Evolutionary conservation across 2,888 invertebrate species (phyloP).

Genomic region (Syrphus vitripennis): DNA sequence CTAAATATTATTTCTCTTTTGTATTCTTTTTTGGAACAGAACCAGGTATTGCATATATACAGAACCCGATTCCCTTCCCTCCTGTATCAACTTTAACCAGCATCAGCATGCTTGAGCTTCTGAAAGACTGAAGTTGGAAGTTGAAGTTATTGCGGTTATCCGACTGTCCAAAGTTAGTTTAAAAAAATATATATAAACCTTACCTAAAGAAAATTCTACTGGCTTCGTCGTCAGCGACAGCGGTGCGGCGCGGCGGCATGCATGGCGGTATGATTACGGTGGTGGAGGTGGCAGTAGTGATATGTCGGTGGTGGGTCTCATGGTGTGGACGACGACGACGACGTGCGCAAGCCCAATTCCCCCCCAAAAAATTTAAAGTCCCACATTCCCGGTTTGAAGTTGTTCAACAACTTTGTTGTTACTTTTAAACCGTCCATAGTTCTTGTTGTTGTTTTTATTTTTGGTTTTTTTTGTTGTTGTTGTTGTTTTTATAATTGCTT

Average conservation of each 20-base stretch:
- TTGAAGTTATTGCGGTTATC: conserved; percentile 53
- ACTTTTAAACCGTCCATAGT: not conserved
- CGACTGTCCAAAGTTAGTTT: conserved; percentile 32
- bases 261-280: not conserved
- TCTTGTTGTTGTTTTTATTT: conserved; percentile 13
- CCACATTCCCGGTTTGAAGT: conserved; percentile 68
- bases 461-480: conserved; percentile 38
- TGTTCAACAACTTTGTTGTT: conserved; percentile 51
- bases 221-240: not conserved
- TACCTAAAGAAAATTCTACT: conserved; percentile 11
- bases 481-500: conserved; percentile 55
- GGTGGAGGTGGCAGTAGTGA: conserved; percentile 18
- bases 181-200: conserved; percentile 3
- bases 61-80: conserved; percentile 4
- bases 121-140: conserved; percentile 35
- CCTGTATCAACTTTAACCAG: not conserved
- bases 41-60: not conserved
- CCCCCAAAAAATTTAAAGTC: conserved; percentile 47
- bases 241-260: not conserved
- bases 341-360: conserved; percentile 50
- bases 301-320: conserved; percentile 13
- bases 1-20: conserved; percentile 8
- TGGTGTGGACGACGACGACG: conserved; percentile 38
- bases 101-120: conserved; percentile 38
- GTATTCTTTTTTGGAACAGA: conserved; percentile 18